phyloP scores from a whole-genome alignment of 2,797 vertebrate species.

The Pelochelys cantorii region DNA sequence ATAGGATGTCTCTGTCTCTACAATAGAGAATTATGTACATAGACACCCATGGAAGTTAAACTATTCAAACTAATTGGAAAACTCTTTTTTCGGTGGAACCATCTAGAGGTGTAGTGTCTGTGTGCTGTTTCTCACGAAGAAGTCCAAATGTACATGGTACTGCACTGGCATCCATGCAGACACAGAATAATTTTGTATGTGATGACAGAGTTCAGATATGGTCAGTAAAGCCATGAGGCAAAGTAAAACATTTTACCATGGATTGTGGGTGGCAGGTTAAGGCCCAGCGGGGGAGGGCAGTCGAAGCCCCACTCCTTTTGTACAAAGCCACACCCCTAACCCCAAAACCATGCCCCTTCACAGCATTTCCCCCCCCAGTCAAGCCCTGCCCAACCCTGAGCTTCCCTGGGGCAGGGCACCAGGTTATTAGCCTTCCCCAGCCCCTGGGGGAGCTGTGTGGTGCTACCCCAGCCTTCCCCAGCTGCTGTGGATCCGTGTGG shows the following conservation, averaged over 20 bases:
- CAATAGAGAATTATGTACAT: background rate
- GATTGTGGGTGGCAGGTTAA: too few relatives aligned
- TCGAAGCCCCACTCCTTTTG: too few relatives aligned
- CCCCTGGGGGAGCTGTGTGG: too few relatives aligned
- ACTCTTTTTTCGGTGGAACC: background rate
- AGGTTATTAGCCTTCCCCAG: too few relatives aligned
- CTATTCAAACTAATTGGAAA: background rate
- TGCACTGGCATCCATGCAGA: fast-evolving
- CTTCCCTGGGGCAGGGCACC: too few relatives aligned
- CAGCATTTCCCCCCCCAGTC: too few relatives aligned
- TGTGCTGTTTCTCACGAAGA: fast-evolving
- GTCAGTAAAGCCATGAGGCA: background rate
- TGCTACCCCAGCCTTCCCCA: too few relatives aligned
- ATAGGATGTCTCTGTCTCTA: background rate
- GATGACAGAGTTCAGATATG: background rate
- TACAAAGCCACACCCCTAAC: too few relatives aligned
- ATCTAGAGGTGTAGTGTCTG: fast-evolving
- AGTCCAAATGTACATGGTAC: background rate
- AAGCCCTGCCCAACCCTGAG: too few relatives aligned
- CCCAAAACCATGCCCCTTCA: too few relatives aligned
- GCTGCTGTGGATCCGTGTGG: too few relatives aligned
- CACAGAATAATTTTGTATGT: background rate
- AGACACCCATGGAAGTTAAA: background rate
- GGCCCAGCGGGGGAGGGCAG: too few relatives aligned
- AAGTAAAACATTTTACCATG: background rate